Conservation (phyloP, 2,888 invertebrate species). For the Diabrotica balteata region DNA sequence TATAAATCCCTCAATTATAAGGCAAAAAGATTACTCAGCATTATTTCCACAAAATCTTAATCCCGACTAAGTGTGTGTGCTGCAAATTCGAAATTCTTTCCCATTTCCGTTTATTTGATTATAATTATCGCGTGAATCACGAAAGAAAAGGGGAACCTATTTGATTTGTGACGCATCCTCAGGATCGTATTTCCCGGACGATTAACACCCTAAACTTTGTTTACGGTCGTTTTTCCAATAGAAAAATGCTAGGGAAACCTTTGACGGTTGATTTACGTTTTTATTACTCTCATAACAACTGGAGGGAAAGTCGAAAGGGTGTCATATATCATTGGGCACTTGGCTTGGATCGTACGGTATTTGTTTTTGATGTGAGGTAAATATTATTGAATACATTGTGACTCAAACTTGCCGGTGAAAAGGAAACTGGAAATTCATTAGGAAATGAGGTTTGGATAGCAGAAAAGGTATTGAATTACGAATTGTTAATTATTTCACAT, state of each 20-base stretch:
- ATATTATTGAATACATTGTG: too few species aligned
- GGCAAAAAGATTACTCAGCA: too few species aligned
- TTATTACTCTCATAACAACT: not conserved
- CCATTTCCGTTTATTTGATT: conserved; percentile 1
- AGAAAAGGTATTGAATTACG: too few species aligned
- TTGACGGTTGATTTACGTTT: conserved; percentile 3
- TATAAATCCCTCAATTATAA: too few species aligned
- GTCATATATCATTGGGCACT: not conserved
- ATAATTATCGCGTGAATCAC: not conserved
- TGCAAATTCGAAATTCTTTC: not conserved
- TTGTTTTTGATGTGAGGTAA: not conserved
- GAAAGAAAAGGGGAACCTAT: conserved; percentile 1
- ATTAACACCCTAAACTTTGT: conserved; percentile 6
- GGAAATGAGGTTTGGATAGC: too few species aligned
- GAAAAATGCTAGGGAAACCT: conserved; percentile 3
- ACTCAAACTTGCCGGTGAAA: too few species aligned
- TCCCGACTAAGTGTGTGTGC: too few species aligned
- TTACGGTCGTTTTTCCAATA: conserved; percentile 1
- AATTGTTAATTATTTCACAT: too few species aligned
- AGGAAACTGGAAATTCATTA: too few species aligned
- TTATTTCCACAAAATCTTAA: too few species aligned
- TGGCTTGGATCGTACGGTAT: not conserved
- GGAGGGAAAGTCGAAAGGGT: not conserved
- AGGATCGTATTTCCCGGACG: conserved; percentile 5
- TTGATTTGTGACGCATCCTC: conserved; percentile 10